A percentile compares a stretch with the other conserved stretches of the same genome.
Conservation (phyloP, 2,113 vertebrate species). For the Elgaria multicarinata region DNA sequence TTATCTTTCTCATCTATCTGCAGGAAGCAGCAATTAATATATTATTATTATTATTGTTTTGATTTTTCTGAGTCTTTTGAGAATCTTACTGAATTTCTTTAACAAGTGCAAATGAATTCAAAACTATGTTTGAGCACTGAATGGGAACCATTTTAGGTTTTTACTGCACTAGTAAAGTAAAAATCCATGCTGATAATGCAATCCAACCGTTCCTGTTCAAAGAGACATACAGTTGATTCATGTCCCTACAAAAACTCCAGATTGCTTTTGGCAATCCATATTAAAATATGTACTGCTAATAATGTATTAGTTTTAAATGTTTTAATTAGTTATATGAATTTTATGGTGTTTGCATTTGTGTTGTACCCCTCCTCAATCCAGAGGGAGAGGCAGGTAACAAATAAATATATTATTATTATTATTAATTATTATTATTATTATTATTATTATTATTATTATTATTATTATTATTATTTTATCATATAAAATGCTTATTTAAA, state of each 20-base stretch:
- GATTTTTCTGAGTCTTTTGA: background rate
- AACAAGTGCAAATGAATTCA: background rate
- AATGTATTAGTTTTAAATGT: too few relatives aligned
- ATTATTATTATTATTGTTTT: background rate
- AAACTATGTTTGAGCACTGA: background rate
- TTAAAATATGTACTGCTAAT: background rate
- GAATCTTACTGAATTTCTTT: background rate
- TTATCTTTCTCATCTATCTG: background rate
- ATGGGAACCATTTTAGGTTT: background rate
- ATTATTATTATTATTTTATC: too few relatives aligned
- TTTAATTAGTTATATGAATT: too few relatives aligned
- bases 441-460: too few relatives aligned
- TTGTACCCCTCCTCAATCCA: too few relatives aligned
- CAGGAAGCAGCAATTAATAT: background rate
- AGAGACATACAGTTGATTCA: background rate
- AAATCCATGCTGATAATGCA: background rate
- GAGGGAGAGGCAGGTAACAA: too few relatives aligned
- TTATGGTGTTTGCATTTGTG: too few relatives aligned
- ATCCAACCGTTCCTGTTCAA: too few relatives aligned
- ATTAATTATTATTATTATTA: too few relatives aligned
- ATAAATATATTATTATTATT: too few relatives aligned
- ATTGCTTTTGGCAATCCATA: background rate
- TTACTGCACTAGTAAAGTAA: background rate
- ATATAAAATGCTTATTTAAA: background rate
- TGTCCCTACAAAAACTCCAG: background rate